phyloP scores from a whole-genome alignment of 2,888 invertebrate genomes.

The Eupeodes luniger region DNA sequence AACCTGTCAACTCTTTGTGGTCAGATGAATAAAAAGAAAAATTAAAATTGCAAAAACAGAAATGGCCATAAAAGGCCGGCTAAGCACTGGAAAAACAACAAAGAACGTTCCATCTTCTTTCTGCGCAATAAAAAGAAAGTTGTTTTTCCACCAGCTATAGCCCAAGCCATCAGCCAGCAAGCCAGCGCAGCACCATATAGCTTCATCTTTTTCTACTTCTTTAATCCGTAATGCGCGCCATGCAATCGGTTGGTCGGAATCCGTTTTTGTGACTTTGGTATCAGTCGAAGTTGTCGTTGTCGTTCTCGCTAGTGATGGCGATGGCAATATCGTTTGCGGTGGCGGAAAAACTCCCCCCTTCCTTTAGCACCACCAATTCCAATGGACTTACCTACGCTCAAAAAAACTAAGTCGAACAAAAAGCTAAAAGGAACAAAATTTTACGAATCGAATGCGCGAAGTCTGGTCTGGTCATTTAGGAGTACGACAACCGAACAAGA shows the following conservation, averaged over 20 bases:
- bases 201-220: slow-evolving; percentile 23
- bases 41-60: slow-evolving; percentile 25
- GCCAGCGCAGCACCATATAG: background rate
- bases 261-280: slow-evolving; percentile 48
- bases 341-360: slow-evolving; percentile 1
- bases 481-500: slow-evolving; percentile 56
- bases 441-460: slow-evolving; percentile 42
- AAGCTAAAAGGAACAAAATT: slow-evolving; percentile 24
- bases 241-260: slow-evolving; percentile 14
- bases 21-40: slow-evolving; percentile 24
- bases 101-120: slow-evolving; percentile 42
- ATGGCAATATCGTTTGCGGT: background rate
- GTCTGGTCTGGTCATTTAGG: slow-evolving; percentile 62
- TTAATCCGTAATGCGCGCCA: slow-evolving; percentile 30
- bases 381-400: slow-evolving; percentile 3
- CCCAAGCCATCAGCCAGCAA: too few relatives aligned
- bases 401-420: slow-evolving; percentile 27
- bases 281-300: slow-evolving; percentile 6
- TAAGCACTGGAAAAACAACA: slow-evolving; percentile 43
- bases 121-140: slow-evolving; percentile 67
- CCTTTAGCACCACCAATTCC: too few relatives aligned
- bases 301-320: background rate
- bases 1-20: slow-evolving; percentile 62
- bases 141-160: slow-evolving; percentile 47
- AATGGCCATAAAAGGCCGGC: slow-evolving; percentile 36